Evolutionary conservation across 2,113 vertebrate genomes (phyloP).

Genomic region (Mungos mungo): DNA sequence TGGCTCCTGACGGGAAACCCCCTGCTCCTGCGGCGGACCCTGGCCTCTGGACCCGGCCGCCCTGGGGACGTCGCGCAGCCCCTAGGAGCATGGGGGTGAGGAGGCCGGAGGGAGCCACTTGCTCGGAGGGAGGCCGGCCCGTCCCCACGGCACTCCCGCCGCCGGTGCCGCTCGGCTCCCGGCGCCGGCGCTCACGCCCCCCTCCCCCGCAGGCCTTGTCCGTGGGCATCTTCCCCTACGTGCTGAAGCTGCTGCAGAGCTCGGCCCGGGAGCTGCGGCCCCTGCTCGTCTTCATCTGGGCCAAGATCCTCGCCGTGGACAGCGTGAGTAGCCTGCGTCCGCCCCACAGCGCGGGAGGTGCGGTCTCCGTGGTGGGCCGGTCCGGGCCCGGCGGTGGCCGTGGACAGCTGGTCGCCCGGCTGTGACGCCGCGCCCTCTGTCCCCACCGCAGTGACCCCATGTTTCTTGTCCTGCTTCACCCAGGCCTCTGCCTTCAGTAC

Average conservation of each 20-base stretch:
- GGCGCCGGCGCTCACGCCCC: background rate
- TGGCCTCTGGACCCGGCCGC: background rate
- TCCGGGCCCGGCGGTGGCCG: background rate
- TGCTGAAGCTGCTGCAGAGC: constrained; percentile 97
- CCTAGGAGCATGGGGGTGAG: accelerated
- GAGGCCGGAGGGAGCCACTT: background rate
- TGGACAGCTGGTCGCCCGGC: background rate
- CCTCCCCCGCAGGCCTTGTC: constrained; percentile 90
- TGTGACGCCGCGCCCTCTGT: background rate
- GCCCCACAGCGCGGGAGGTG: accelerated
- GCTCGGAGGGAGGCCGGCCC: no score
- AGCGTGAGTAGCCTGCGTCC: constrained; percentile 88
- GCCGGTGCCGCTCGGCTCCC: accelerated
- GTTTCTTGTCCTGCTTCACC: background rate
- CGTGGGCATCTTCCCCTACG: constrained; percentile 98
- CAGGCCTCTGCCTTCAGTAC: no score
- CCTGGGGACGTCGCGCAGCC: accelerated
- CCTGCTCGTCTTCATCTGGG: constrained; percentile 99
- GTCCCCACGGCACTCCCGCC: background rate
- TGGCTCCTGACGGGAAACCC: accelerated
- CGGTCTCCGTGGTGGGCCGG: background rate
- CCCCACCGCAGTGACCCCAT: accelerated
- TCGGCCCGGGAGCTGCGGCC: constrained; percentile 97
- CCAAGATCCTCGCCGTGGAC: constrained; percentile 99
- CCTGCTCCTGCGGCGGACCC: background rate